A percentile compares a stretch with the other conserved stretches of the same genome.
Evolutionary conservation across 1,140 invertebrate species (phyloP).

Genomic region (Notospermus geniculatus): DNA sequence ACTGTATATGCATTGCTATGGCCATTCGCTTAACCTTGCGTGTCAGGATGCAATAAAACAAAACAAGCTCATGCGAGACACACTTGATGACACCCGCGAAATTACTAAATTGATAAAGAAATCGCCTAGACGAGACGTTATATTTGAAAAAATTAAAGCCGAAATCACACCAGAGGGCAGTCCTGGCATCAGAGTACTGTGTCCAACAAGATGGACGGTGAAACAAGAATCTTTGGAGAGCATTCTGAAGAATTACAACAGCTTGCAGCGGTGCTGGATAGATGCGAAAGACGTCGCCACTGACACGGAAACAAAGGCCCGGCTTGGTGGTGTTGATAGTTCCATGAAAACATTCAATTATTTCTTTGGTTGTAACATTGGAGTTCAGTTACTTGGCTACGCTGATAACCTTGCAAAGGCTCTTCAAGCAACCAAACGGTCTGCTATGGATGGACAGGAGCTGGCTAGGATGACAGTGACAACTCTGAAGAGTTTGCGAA

Average conservation of each 20-base stretch:
- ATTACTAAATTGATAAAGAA: slow-evolving; percentile 14
- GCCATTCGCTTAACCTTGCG: slow-evolving; percentile 10
- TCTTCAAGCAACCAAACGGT: neutral
- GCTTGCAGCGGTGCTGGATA: neutral
- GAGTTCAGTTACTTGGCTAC: neutral
- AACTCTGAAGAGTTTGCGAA: neutral
- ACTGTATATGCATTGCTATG: slow-evolving; percentile 16
- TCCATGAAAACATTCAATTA: neutral
- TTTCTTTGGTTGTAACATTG: neutral
- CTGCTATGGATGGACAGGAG: neutral
- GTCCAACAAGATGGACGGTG: slow-evolving; percentile 11
- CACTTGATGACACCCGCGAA: slow-evolving; percentile 6
- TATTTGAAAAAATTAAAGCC: slow-evolving; percentile 8
- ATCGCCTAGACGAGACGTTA: slow-evolving; percentile 4
- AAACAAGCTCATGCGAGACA: slow-evolving; percentile 10
- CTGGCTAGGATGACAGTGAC: neutral
- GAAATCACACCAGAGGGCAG: slow-evolving; percentile 9
- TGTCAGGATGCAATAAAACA: slow-evolving; percentile 11
- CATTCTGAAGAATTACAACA: slow-evolving; percentile 12
- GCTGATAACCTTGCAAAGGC: neutral
- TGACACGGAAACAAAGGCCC: neutral
- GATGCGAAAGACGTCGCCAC: neutral
- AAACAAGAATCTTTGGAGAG: neutral
- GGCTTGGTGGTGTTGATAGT: neutral
- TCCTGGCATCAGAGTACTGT: slow-evolving; percentile 2